Conservation (phyloP, 2,797 vertebrate genomes). For the Phoebastria nigripes region DNA sequence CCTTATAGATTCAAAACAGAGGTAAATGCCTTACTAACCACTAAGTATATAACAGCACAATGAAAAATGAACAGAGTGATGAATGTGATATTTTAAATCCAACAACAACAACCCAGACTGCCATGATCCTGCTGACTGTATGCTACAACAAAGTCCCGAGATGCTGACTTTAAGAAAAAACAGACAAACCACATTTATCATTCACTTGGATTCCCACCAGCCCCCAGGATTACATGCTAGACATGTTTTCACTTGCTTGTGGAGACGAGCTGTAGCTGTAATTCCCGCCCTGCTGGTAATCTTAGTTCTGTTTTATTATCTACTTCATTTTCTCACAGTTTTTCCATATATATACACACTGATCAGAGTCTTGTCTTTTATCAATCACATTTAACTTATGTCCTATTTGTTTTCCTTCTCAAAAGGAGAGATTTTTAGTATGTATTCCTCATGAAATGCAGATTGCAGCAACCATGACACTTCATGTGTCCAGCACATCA, state of each 20-base stretch:
- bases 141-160: not conserved
- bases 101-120: constrained; percentile 20
- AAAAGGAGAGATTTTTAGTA: not conserved
- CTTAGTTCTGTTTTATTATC: not conserved
- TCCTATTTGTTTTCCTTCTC: not conserved
- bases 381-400: not conserved
- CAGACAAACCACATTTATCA: constrained; percentile 36
- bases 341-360: not conserved
- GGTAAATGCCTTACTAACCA: constrained; percentile 22
- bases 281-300: not conserved
- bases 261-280: not conserved
- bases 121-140: constrained; percentile 13
- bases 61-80: not conserved
- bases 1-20: constrained; percentile 18
- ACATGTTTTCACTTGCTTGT: not conserved
- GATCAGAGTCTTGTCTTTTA: not conserved
- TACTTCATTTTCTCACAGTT: not conserved
- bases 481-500: not conserved
- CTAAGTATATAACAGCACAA: constrained; percentile 8
- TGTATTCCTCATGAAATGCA: not conserved
- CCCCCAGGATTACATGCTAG: not conserved
- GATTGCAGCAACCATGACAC: not conserved
- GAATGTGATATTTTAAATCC: constrained; percentile 15
- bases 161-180: constrained; percentile 50
- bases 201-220: not conserved